phyloP scores from a whole-genome alignment of 37 sponge, comb jelly and placozoan genomes.

The Diacarnus erythraeanus region DNA sequence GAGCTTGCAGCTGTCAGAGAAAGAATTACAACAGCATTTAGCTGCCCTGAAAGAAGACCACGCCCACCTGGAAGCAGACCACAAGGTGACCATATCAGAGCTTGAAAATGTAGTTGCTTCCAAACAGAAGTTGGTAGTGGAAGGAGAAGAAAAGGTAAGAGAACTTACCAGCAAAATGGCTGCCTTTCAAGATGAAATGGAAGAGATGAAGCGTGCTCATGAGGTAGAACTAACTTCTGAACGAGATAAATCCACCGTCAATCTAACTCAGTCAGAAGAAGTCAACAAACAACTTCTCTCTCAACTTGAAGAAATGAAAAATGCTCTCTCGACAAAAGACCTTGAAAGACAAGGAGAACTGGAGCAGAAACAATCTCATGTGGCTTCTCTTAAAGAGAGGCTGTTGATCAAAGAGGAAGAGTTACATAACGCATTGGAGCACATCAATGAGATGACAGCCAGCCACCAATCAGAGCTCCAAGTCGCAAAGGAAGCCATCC shows the following conservation, averaged over 20 bases:
- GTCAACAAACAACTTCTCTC: neutral
- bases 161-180: neutral
- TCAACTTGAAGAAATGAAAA: constrained; percentile 2
- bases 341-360: neutral
- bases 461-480: neutral
- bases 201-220: neutral
- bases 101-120: neutral
- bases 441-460: neutral
- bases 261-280: neutral
- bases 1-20: neutral
- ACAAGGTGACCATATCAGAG: neutral
- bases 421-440: neutral
- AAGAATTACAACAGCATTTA: neutral
- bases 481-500: neutral
- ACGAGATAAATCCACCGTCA: neutral
- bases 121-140: neutral
- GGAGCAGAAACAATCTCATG: neutral
- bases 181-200: neutral
- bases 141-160: neutral
- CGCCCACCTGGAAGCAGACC: neutral
- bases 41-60: neutral
- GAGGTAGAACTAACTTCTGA: neutral
- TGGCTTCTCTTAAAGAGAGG: neutral
- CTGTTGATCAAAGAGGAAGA: neutral
- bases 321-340: neutral